These are phyloP conservation scores for Casuarius casuarius DNA, from an alignment of 2,113 vertebrate genomes.

Conservation along the genomic window DNA sequence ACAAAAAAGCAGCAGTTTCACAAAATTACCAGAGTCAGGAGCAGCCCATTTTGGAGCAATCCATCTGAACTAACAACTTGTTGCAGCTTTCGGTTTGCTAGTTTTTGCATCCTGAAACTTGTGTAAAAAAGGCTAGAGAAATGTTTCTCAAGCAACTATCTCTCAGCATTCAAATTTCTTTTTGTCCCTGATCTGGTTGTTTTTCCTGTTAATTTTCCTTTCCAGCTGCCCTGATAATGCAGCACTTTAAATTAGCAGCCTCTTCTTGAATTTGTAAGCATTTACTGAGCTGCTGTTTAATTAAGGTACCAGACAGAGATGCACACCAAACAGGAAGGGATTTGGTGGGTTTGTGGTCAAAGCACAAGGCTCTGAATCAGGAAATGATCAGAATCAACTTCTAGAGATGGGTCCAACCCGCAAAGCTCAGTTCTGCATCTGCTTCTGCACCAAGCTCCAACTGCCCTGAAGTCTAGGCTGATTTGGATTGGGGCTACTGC, in stretches of 20 bases:
- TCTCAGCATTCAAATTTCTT: neutral
- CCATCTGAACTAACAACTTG: neutral
- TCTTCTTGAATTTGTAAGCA: neutral
- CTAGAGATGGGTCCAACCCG: neutral
- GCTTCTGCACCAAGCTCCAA: neutral
- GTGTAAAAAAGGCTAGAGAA: neutral
- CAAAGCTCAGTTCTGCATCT: constrained; percentile 4
- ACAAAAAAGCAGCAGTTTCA: neutral
- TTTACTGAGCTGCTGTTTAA: neutral
- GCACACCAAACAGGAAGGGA: neutral
- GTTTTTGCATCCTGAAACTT: neutral
- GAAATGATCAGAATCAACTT: constrained; percentile 14
- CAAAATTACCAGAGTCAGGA: neutral
- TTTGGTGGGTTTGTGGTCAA: neutral
- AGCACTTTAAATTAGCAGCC: neutral
- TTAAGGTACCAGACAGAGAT: neutral
- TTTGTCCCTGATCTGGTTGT: neutral
- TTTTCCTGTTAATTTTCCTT: neutral
- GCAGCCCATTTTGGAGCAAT: neutral
- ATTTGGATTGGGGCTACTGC: neutral
- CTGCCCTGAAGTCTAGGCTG: neutral
- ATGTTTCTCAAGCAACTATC: neutral
- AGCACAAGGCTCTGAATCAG: neutral
- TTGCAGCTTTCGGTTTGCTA: neutral
- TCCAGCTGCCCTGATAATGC: neutral